Base-by-base conservation (phyloP, 2,888 invertebrate species). In the Blastobasis lacticolella region DNA sequence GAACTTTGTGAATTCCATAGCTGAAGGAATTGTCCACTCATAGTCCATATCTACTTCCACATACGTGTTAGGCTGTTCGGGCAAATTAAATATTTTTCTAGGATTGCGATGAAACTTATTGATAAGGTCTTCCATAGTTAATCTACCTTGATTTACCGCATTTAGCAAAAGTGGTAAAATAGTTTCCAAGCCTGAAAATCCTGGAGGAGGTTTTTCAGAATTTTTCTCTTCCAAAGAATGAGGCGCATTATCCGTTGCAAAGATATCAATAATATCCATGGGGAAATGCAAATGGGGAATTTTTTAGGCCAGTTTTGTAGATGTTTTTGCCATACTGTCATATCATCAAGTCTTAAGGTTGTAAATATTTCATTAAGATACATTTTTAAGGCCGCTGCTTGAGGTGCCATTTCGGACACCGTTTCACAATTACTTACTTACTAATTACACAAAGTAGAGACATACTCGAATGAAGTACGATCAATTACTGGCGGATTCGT, bases 161-260 rank as follows among this genome's bases (percentile, higher is more conserved):
- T 97, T 98, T 47, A 99, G 85, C 10, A 99, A 89, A 10, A 99
- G 89, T 0, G 99, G 99, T n/a, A 99, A 88, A 81, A 99, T 97
- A 0, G 99, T 99, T 90, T 99, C 99, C 56, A 99, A 87, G 0
- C 99, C 99, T 0, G 99, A 98, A 71, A 94, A 99, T 0, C 98
- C 99, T 1, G 98, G 98, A 6, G 97, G 97, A 10, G 97, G 94
- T 50, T 92, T 93, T 7, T 90, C 91, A 5, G 93, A 91, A 43
- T 90, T 89, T 80, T 99, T 99, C 78, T 99, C 99, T 64, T 93
- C 93, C 4, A 94, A 85, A 0, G 97, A 93, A 74, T 99, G 99
- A 0, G 99, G 99, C 1, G 99, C 99, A 80, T 99, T 99, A 81
- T 99, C 99, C 0, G 99, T 99, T 5, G 99, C 99, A 86, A 99